These are phyloP conservation scores for Enteromius trimaculatus DNA, from an alignment of 2,797 vertebrate species.

Conservation along the genomic window DNA sequence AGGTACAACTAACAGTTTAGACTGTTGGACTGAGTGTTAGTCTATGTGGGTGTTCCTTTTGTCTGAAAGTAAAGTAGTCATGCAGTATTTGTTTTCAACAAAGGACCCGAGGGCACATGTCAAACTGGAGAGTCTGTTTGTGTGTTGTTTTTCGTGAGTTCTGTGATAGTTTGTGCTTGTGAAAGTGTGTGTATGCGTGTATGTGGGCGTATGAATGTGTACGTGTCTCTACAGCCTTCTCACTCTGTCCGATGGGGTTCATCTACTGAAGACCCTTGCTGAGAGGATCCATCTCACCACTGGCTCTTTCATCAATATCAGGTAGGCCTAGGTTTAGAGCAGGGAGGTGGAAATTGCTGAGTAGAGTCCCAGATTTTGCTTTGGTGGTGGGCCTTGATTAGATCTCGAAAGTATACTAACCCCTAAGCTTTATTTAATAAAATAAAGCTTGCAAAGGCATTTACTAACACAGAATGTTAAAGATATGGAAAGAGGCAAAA, in stretches of 20 bases:
- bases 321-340: conserved; percentile 72
- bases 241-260: conserved; percentile 82
- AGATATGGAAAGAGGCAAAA: not conserved
- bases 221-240: conserved; percentile 79
- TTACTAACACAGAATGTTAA: not conserved
- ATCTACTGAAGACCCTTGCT: conserved; percentile 84
- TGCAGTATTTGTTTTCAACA: conserved; percentile 1
- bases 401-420: not conserved
- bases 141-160: conserved; percentile 22
- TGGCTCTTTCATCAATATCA: conserved; percentile 87
- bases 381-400: conserved; percentile 9
- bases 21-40: conserved; percentile 14
- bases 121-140: conserved; percentile 38
- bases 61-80: conserved; percentile 14
- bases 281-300: conserved; percentile 84
- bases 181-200: conserved; percentile 14
- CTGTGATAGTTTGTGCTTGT: conserved; percentile 37
- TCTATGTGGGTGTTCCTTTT: conserved; percentile 41
- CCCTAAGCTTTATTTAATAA: conserved; percentile 1
- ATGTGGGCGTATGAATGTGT: conserved; percentile 53
- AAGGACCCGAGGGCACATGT: conserved; percentile 1
- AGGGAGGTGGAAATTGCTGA: not conserved
- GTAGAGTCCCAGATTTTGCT: not conserved
- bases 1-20: conserved; percentile 75
- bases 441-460: not conserved